These are phyloP conservation scores for Sesamia nonagrioides DNA, from an alignment of 1,140 invertebrate genomes.

Conservation along the genomic window DNA sequence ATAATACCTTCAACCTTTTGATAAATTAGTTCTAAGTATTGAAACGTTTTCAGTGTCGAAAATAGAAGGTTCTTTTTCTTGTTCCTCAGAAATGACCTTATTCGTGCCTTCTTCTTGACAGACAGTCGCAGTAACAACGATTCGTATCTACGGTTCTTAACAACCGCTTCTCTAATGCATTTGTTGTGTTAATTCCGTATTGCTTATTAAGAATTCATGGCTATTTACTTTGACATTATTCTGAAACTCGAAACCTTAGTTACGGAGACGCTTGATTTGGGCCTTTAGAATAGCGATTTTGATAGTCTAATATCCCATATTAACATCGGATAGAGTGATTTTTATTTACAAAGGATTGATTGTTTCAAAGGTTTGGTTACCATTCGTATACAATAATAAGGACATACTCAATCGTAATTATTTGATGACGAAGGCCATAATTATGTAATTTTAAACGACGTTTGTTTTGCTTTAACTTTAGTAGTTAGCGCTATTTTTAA, in stretches of 20 bases:
- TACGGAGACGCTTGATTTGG: slow-evolving; percentile 21
- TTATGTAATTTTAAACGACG: too few species aligned
- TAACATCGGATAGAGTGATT: too few species aligned
- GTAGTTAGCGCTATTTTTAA: too few species aligned
- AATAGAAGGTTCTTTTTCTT: neutral
- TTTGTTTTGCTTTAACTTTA: too few species aligned
- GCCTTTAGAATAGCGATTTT: neutral
- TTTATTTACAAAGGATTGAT: too few species aligned
- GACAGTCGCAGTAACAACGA: neutral
- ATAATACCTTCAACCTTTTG: too few species aligned
- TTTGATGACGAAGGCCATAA: too few species aligned
- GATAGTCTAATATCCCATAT: neutral
- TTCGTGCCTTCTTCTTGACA: neutral
- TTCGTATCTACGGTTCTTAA: neutral
- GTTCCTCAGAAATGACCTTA: neutral
- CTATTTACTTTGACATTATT: slow-evolving; percentile 54
- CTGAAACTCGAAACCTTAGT: slow-evolving; percentile 47
- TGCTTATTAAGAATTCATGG: slow-evolving; percentile 53
- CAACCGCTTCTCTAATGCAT: slow-evolving; percentile 45
- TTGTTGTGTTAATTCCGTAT: slow-evolving; percentile 56
- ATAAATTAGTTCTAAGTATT: neutral
- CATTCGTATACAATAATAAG: too few species aligned
- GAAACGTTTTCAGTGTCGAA: neutral
- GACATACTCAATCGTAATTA: too few species aligned
- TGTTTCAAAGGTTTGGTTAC: too few species aligned